A percentile compares a stretch with the other conserved stretches of the same genome.
These are phyloP conservation scores for Passer domesticus DNA, from an alignment of 2,113 vertebrate genomes.

Conservation along the genomic window DNA sequence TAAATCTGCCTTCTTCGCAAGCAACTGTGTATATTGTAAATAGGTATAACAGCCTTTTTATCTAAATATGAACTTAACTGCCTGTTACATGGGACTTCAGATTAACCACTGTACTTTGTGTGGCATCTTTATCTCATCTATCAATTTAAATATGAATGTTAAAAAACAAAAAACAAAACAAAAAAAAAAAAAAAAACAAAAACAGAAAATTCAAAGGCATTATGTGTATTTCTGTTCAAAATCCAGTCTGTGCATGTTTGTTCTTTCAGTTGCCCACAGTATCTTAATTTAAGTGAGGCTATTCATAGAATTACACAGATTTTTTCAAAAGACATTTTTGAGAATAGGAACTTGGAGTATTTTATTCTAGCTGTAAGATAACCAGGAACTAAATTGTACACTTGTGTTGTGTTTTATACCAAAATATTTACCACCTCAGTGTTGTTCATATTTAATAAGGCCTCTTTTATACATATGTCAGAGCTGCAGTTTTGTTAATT, in stretches of 20 bases:
- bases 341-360: constrained; percentile 58
- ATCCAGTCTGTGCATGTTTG: constrained; percentile 63
- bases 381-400: constrained; percentile 38
- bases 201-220: constrained; percentile 42
- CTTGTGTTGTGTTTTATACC: constrained; percentile 59
- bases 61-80: constrained; percentile 82
- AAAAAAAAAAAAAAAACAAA: neutral
- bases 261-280: constrained; percentile 70
- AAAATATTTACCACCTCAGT: constrained; percentile 60
- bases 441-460: constrained; percentile 63
- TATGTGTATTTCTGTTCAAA: constrained; percentile 66
- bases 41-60: constrained; percentile 92
- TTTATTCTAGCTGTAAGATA: constrained; percentile 62
- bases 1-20: constrained; percentile 79
- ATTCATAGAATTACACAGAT: constrained; percentile 53
- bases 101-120: constrained; percentile 82
- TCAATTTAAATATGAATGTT: constrained; percentile 72
- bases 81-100: constrained; percentile 87
- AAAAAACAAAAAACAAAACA: neutral
- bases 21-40: constrained; percentile 94
- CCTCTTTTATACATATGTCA: constrained; percentile 47
- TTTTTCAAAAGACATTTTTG: constrained; percentile 64
- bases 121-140: constrained; percentile 72
- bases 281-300: constrained; percentile 68
- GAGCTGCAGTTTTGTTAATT: constrained; percentile 49